Conservation (phyloP, 1,140 invertebrate species). For the Liolophura sinensis region DNA sequence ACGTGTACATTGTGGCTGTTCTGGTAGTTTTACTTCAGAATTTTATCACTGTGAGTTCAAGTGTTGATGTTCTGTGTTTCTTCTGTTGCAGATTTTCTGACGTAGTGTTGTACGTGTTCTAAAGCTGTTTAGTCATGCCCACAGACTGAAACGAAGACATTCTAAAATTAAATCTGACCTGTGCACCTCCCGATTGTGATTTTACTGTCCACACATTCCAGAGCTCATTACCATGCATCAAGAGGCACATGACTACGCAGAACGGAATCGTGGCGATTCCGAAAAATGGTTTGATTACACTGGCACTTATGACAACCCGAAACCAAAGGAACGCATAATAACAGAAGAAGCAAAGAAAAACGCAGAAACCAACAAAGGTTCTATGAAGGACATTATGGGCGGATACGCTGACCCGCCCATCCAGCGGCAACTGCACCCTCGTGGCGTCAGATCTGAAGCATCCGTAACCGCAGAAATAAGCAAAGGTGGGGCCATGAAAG, state of each 20-base stretch:
- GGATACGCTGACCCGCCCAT: slow-evolving; percentile 41
- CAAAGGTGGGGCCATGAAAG: slow-evolving; percentile 46
- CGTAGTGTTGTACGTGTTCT: too few species aligned
- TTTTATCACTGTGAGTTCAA: too few species aligned
- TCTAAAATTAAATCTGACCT: too few species aligned
- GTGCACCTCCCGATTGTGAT: too few species aligned
- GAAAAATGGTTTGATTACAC: slow-evolving; percentile 44
- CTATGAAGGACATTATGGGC: slow-evolving; percentile 42
- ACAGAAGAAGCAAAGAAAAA: slow-evolving; percentile 33
- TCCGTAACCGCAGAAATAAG: slow-evolving; percentile 36
- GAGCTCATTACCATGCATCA: slow-evolving; percentile 23
- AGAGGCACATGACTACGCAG: slow-evolving; percentile 35
- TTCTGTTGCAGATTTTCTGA: too few species aligned
- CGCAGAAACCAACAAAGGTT: slow-evolving; percentile 40
- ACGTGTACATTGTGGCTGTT: too few species aligned
- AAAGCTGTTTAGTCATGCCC: too few species aligned
- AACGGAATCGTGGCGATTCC: slow-evolving; percentile 37
- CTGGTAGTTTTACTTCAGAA: too few species aligned
- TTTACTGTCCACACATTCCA: too few species aligned
- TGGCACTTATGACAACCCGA: slow-evolving; percentile 26
- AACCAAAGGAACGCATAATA: slow-evolving; percentile 26
- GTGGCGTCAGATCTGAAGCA: slow-evolving; percentile 36
- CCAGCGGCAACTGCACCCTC: slow-evolving; percentile 33
- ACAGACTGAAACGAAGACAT: too few species aligned
- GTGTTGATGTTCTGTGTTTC: too few species aligned